These are phyloP conservation scores for Chrysopa pallens DNA, from an alignment of 1,140 invertebrate species.

Conservation along the genomic window DNA sequence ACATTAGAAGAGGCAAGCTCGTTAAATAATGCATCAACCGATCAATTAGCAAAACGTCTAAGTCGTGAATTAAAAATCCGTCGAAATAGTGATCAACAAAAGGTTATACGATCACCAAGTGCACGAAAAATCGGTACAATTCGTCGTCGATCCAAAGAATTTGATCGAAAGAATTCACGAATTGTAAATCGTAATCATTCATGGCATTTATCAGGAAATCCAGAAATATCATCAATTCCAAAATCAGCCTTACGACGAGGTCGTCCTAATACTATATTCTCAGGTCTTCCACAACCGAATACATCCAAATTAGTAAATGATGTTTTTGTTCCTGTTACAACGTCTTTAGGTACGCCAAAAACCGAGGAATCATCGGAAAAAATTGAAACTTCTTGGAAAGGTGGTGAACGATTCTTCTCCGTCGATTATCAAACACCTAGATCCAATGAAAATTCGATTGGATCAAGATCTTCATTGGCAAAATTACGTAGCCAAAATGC, in stretches of 20 bases:
- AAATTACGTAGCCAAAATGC: slow-evolving; percentile 41
- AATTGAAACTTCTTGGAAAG: slow-evolving; percentile 19
- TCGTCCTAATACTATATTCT: slow-evolving; percentile 12
- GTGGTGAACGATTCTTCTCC: slow-evolving; percentile 22
- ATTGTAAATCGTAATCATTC: slow-evolving; percentile 16
- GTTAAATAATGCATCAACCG: slow-evolving; percentile 36
- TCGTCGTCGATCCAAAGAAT: slow-evolving; percentile 42
- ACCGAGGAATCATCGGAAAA: background rate
- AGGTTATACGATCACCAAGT: slow-evolving; percentile 59
- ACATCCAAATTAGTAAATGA: background rate
- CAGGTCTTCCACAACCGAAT: slow-evolving; percentile 13
- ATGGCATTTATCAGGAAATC: slow-evolving; percentile 12
- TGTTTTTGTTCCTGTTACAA: background rate
- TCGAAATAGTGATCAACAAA: slow-evolving; percentile 35
- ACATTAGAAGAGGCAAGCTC: slow-evolving; percentile 45
- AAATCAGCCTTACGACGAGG: slow-evolving; percentile 13
- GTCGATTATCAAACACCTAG: background rate
- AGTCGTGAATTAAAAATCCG: slow-evolving; percentile 56
- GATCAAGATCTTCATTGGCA: slow-evolving; percentile 34
- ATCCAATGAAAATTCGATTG: background rate
- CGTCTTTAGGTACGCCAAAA: background rate
- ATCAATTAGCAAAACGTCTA: slow-evolving; percentile 46
- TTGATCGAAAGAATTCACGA: slow-evolving; percentile 10
- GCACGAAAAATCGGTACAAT: slow-evolving; percentile 60
- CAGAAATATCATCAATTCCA: background rate